phyloP scores from a whole-genome alignment of 53 echinoderm and acorn worm species.

The Holothuria scabra region DNA sequence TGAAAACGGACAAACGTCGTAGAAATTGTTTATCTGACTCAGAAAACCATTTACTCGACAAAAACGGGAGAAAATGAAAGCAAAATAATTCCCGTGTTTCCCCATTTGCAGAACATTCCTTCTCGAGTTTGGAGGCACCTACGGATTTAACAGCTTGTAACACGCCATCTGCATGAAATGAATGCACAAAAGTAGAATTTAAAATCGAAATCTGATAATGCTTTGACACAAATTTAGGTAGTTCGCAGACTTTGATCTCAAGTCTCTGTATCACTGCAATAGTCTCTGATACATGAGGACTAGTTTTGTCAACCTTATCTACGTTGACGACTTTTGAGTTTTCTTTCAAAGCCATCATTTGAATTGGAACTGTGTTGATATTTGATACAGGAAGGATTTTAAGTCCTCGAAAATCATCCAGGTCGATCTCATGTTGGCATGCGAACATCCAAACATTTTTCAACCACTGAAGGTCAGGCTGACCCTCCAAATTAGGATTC shows the following conservation, averaged over 20 bases:
- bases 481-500: background rate
- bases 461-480: background rate
- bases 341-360: constrained; percentile 18
- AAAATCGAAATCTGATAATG: background rate
- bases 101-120: background rate
- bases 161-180: background rate
- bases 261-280: background rate
- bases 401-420: background rate
- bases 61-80: background rate
- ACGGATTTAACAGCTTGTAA: background rate
- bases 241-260: background rate
- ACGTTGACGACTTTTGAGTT: background rate
- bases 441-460: constrained; percentile 7
- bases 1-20: too few relatives aligned
- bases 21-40: too few relatives aligned
- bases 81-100: background rate
- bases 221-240: background rate
- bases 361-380: background rate
- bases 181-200: background rate
- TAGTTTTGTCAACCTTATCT: background rate
- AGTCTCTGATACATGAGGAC: background rate
- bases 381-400: background rate
- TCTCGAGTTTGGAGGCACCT: background rate
- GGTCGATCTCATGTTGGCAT: background rate
- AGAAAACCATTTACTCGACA: background rate